A percentile compares a stretch with the other conserved stretches of the same genome.
Evolutionary conservation across 2,113 vertebrate genomes (phyloP).

Genomic region (Solea solea): DNA sequence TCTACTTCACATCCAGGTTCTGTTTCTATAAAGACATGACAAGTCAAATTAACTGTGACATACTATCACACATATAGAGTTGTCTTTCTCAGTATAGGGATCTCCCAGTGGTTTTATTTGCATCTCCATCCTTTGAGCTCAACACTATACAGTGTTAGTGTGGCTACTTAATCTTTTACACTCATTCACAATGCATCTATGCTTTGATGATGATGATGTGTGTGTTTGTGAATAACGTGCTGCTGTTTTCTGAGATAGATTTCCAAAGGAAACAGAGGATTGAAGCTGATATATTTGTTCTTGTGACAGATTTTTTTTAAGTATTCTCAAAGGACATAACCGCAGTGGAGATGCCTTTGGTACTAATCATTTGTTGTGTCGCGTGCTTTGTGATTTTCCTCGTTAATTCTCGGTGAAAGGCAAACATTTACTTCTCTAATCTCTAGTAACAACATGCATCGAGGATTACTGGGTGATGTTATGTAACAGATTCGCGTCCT

Average conservation of each 20-base stretch:
- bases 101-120: neutral
- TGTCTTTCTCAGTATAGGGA: neutral
- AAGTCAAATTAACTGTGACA: slow-evolving; percentile 11
- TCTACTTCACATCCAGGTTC: neutral
- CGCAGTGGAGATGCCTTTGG: slow-evolving; percentile 15
- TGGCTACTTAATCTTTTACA: slow-evolving; percentile 18
- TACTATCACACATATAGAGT: neutral
- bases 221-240: slow-evolving; percentile 12
- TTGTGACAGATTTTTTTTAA: slow-evolving; percentile 16
- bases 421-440: slow-evolving; percentile 55
- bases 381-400: slow-evolving; percentile 47
- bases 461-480: slow-evolving; percentile 53
- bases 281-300: slow-evolving; percentile 5
- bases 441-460: slow-evolving; percentile 49
- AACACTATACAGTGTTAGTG: slow-evolving; percentile 9
- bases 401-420: slow-evolving; percentile 42
- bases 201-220: neutral
- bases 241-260: neutral
- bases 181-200: slow-evolving; percentile 9
- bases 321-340: slow-evolving; percentile 1
- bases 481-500: slow-evolving; percentile 42
- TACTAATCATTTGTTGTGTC: slow-evolving; percentile 30
- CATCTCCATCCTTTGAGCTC: neutral
- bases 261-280: neutral
- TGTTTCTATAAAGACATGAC: slow-evolving; percentile 6